These are phyloP conservation scores for Anthoscopus minutus DNA, from an alignment of 2,113 vertebrate genomes.

Conservation along the genomic window DNA sequence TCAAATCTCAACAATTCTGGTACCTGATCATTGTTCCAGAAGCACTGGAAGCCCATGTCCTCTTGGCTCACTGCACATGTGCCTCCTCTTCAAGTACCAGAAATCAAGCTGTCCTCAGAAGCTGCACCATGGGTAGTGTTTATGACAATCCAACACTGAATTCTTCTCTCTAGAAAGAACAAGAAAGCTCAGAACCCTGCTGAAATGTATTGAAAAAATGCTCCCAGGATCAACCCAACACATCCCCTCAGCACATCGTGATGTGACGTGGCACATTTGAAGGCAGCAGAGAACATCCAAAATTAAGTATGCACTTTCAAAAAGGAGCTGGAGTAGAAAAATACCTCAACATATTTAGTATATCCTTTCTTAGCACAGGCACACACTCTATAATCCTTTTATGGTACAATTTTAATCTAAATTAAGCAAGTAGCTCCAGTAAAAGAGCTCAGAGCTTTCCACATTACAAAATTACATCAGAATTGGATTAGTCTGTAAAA, in stretches of 20 bases:
- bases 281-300: not conserved
- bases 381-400: conserved; percentile 6
- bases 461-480: not conserved
- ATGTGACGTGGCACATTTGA: not conserved
- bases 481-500: not conserved
- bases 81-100: conserved; percentile 32
- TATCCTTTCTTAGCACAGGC: not conserved
- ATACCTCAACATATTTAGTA: not conserved
- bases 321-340: not conserved
- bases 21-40: conserved; percentile 56
- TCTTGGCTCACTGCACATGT: conserved; percentile 7
- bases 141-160: not conserved
- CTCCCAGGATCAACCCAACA: not conserved
- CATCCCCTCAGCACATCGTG: not conserved
- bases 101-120: not conserved
- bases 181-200: not conserved
- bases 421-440: conserved; percentile 15
- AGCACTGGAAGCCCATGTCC: conserved; percentile 53
- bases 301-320: not conserved
- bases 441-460: not conserved
- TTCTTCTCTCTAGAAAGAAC: conserved; percentile 41
- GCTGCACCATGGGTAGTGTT: not conserved
- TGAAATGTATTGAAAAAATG: not conserved
- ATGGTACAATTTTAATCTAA: not conserved
- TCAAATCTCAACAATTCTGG: not conserved